A percentile compares a stretch with the other conserved stretches of the same genome.
Evolutionary conservation across 2,113 vertebrate genomes (phyloP).

Genomic region (Martes martes): DNA sequence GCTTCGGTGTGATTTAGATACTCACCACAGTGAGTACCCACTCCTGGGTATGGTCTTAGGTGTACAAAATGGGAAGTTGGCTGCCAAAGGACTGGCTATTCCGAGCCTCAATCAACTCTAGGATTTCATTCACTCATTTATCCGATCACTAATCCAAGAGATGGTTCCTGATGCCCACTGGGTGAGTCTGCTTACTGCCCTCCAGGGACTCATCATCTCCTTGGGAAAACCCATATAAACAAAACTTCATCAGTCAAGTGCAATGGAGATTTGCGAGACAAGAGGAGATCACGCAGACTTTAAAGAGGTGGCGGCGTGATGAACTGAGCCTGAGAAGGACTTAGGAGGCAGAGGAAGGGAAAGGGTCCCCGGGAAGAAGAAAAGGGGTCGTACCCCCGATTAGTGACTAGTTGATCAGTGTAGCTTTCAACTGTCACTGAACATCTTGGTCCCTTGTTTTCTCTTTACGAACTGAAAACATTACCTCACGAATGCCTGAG

Average conservation of each 20-base stretch:
- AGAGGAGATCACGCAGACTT: not conserved
- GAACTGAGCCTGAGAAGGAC: not conserved
- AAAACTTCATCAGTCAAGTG: not conserved
- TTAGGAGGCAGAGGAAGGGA: not conserved
- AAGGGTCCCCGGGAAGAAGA: not conserved
- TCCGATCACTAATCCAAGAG: not conserved
- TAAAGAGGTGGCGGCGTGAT: rapidly evolving
- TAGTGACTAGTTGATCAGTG: not conserved
- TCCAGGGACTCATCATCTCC: not conserved
- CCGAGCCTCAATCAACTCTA: not conserved
- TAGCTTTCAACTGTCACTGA: not conserved
- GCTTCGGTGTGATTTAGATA: not conserved
- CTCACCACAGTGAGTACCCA: too few species aligned
- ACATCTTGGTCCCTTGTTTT: not conserved
- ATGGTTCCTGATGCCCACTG: not conserved
- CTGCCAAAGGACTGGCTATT: not conserved
- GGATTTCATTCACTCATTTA: not conserved
- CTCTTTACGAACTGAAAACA: not conserved
- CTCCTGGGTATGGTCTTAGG: not conserved
- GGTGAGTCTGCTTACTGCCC: not conserved
- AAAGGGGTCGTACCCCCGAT: too few species aligned
- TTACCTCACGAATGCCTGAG: not conserved
- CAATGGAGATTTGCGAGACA: not conserved
- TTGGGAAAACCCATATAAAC: not conserved
- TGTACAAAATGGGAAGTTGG: not conserved